These are phyloP conservation scores for Erythrolamprus reginae DNA, from an alignment of 2,113 vertebrate species.

Conservation along the genomic window DNA sequence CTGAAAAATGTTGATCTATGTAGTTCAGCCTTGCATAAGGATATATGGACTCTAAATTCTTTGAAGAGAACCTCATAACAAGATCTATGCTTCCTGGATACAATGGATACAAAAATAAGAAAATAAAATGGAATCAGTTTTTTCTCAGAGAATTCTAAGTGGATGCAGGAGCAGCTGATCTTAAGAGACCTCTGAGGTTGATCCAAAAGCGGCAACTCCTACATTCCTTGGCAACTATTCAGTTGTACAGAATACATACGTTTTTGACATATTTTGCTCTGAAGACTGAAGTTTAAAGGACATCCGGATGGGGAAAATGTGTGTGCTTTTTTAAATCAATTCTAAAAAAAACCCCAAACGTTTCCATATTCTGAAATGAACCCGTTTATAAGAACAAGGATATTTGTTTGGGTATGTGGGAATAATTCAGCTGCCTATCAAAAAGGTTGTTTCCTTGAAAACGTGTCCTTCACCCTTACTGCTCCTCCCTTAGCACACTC, in stretches of 20 bases:
- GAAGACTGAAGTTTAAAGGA: background rate
- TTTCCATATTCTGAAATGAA: background rate
- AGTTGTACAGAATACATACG: background rate
- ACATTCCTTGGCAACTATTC: background rate
- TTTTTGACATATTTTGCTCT: background rate
- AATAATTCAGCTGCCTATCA: conserved; percentile 32
- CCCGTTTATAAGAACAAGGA: background rate
- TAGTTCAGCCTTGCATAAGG: background rate
- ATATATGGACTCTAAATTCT: background rate
- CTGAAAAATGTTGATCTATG: background rate
- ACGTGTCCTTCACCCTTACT: conserved; percentile 39
- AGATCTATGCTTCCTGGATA: background rate
- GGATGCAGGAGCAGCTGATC: background rate
- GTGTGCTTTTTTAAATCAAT: too few species aligned
- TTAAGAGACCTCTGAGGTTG: background rate
- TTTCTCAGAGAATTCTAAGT: background rate
- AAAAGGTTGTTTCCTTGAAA: conserved; percentile 47
- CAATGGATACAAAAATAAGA: background rate
- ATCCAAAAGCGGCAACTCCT: background rate
- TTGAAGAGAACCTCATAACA: background rate
- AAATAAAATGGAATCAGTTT: background rate
- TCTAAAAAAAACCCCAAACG: background rate
- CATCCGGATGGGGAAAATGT: background rate
- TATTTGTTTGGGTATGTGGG: too few species aligned
- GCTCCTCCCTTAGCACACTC: conserved; percentile 31